Percentiles rank a stretch among this genome's conserved stretches.
Conservation (phyloP, 2,888 invertebrate species). For the Nomada hirtipes region DNA sequence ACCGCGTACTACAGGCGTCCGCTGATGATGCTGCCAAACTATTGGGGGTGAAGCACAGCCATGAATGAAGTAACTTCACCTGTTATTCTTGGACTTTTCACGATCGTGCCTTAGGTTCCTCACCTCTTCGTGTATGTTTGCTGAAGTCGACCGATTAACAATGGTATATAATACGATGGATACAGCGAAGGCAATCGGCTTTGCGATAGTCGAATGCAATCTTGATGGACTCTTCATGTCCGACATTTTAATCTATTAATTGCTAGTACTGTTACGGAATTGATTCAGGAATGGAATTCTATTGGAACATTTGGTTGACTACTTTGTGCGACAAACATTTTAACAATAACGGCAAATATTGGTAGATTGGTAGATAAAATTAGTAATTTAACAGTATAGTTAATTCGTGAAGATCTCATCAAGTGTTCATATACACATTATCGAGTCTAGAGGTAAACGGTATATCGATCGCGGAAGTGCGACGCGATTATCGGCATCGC, state of each 20-base stretch:
- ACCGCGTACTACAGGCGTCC: constrained; percentile 92
- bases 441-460: constrained; percentile 11
- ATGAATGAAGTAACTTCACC: constrained; percentile 75
- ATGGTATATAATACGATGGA: constrained; percentile 32
- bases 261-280: too few relatives aligned
- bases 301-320: not conserved
- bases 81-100: constrained; percentile 59
- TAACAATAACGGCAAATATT: not conserved
- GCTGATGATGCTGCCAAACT: constrained; percentile 95
- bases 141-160: constrained; percentile 49
- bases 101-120: constrained; percentile 78
- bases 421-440: not conserved
- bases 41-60: constrained; percentile 91
- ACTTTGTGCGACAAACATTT: not conserved
- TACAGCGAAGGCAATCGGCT: too few relatives aligned
- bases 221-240: not conserved
- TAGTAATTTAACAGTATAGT: not conserved
- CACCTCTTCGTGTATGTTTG: constrained; percentile 39
- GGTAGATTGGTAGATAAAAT: too few relatives aligned
- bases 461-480: constrained; percentile 18
- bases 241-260: constrained; percentile 2
- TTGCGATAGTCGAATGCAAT: too few relatives aligned
- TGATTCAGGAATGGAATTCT: too few relatives aligned
- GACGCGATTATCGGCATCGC: constrained; percentile 5
- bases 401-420: not conserved